These are phyloP conservation scores for Caenorhabditis briggsae DNA, from an alignment of 1,140 invertebrate species.

Conservation along the genomic window DNA sequence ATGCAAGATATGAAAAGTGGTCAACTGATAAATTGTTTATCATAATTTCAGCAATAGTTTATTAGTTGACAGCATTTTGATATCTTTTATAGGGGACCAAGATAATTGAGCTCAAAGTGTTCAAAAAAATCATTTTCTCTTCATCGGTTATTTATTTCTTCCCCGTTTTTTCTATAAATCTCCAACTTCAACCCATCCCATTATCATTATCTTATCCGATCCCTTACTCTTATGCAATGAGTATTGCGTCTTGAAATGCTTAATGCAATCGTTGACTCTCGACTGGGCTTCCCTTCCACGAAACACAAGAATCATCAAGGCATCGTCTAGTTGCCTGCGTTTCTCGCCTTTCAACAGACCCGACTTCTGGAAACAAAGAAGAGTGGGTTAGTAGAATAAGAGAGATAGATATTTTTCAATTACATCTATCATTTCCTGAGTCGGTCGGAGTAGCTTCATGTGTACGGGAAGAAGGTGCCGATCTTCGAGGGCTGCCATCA, in stretches of 20 bases:
- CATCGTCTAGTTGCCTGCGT: slow-evolving; percentile 33
- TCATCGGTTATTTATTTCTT: no score
- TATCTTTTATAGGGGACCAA: no score
- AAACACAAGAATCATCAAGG: slow-evolving; percentile 20
- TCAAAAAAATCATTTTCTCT: not conserved
- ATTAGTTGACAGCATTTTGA: no score
- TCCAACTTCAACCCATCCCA: not conserved
- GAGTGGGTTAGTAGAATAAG: slow-evolving; percentile 17
- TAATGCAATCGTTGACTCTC: slow-evolving; percentile 6
- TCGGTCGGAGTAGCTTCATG: slow-evolving; percentile 11
- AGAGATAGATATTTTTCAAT: not conserved
- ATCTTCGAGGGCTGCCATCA: slow-evolving; percentile 35
- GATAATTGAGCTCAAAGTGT: no score
- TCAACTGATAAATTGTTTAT: no score
- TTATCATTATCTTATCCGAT: not conserved
- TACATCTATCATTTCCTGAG: slow-evolving; percentile 45
- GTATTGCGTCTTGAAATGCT: slow-evolving; percentile 2
- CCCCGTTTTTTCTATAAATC: not conserved
- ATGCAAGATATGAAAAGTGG: no score
- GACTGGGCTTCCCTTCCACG: slow-evolving; percentile 31
- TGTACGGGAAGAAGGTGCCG: slow-evolving; percentile 44
- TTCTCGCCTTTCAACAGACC: slow-evolving; percentile 11
- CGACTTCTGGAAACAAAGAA: slow-evolving; percentile 38
- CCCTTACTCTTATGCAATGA: slow-evolving; percentile 3
- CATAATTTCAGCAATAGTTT: no score